Evolutionary conservation across 2,888 invertebrate genomes (phyloP).

Genomic region (Drosophila putrida): DNA sequence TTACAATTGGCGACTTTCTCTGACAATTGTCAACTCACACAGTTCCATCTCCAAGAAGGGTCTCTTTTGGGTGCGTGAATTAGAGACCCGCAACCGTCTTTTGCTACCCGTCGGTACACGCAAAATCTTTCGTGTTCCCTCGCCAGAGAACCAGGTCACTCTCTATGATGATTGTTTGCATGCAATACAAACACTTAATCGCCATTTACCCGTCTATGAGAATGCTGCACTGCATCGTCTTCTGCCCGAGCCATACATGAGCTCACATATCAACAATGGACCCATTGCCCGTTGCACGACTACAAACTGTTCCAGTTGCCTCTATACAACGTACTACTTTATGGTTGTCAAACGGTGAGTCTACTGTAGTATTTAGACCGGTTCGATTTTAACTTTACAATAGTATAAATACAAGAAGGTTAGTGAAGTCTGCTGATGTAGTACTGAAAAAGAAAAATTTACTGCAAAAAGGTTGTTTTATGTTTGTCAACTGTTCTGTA

Average conservation of each 20-base stretch:
- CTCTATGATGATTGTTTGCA: slow-evolving; percentile 83
- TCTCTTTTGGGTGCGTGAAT: slow-evolving; percentile 82
- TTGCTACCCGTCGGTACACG: slow-evolving; percentile 83
- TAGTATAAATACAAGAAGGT: neutral
- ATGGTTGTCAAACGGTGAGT: slow-evolving; percentile 84
- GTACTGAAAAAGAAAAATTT: too few species aligned
- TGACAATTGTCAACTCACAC: neutral
- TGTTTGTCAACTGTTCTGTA: neutral
- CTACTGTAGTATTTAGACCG: neutral
- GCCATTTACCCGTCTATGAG: slow-evolving; percentile 77
- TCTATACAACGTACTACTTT: slow-evolving; percentile 84
- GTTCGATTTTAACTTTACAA: slow-evolving; percentile 4
- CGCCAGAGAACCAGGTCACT: slow-evolving; percentile 79
- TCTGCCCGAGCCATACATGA: slow-evolving; percentile 82
- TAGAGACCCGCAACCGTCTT: slow-evolving; percentile 78
- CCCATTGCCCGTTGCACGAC: slow-evolving; percentile 83
- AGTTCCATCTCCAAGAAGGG: slow-evolving; percentile 62
- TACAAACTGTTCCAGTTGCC: slow-evolving; percentile 77
- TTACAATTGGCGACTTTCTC: neutral
- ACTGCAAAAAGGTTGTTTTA: too few species aligned
- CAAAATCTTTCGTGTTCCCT: slow-evolving; percentile 76
- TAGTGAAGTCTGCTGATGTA: neutral
- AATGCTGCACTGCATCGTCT: slow-evolving; percentile 69
- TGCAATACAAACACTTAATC: slow-evolving; percentile 76
- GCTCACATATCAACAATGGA: slow-evolving; percentile 82